Conservation (phyloP, 1,140 invertebrate species). For the Temnothorax curvispinosus region DNA sequence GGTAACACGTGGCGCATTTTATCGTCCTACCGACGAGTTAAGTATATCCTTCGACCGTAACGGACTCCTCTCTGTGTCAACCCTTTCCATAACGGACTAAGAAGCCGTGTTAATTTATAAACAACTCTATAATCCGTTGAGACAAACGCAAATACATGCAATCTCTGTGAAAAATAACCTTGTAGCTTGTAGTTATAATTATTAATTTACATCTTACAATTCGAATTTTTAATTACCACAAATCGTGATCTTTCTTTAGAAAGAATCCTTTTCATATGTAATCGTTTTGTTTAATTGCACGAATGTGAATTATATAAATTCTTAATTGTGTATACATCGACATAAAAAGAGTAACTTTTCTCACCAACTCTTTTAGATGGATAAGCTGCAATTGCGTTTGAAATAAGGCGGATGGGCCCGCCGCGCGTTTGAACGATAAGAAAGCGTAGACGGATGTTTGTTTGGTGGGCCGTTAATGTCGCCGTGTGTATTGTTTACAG, state of each 20-base stretch:
- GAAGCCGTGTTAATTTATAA: not conserved
- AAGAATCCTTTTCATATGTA: not conserved
- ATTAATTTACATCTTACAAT: not conserved
- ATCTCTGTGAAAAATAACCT: not conserved
- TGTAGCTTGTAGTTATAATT: not conserved
- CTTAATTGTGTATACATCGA: not conserved
- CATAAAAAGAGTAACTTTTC: not conserved
- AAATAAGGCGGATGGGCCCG: constrained; percentile 44
- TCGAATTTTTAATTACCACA: not conserved
- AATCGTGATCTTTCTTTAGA: not conserved
- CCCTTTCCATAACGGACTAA: constrained; percentile 20
- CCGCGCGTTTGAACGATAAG: constrained; percentile 68
- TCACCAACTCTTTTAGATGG: not conserved
- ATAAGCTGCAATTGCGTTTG: not conserved
- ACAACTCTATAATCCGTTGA: not conserved
- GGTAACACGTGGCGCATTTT: constrained; percentile 79
- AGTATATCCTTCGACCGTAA: constrained; percentile 58
- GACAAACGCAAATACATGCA: not conserved
- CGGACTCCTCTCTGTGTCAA: constrained; percentile 30
- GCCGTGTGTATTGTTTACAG: constrained; percentile 77
- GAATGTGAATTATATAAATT: not conserved
- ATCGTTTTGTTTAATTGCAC: not conserved
- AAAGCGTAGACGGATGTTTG: constrained; percentile 78
- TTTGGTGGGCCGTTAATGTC: constrained; percentile 79
- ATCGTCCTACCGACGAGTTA: constrained; percentile 63